Conservation (phyloP, 2,797 vertebrate species). For the Oryzias dopingdopingensis region DNA sequence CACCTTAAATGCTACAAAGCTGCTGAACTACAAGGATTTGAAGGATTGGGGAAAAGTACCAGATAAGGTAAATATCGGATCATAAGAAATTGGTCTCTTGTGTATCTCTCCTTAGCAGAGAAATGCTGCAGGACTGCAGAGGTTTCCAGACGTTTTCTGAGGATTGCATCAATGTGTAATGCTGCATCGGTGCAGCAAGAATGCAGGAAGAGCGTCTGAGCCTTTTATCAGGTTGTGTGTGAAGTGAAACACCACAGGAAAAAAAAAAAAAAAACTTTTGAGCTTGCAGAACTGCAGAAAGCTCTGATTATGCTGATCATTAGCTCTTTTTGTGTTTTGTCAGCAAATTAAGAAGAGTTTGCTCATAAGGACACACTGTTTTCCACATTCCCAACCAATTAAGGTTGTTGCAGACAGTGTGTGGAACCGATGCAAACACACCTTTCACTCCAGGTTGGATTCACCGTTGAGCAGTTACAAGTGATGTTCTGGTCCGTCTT, state of each 20-base stretch:
- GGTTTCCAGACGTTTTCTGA: constrained; percentile 18
- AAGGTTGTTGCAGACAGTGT: neutral
- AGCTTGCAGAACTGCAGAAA: constrained; percentile 16
- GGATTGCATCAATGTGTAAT: constrained; percentile 36
- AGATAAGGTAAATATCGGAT: neutral
- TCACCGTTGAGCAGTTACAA: neutral
- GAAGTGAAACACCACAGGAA: neutral
- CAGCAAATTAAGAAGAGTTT: constrained; percentile 32
- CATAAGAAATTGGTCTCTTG: neutral
- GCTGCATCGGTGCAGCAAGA: constrained; percentile 26
- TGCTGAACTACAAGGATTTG: too few relatives aligned
- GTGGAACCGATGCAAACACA: constrained; percentile 20
- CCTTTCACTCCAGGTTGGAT: constrained; percentile 11
- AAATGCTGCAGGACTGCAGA: constrained; percentile 23
- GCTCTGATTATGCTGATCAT: constrained; percentile 25
- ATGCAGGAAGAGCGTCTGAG: constrained; percentile 4
- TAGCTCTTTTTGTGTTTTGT: constrained; percentile 25
- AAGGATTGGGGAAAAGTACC: too few relatives aligned
- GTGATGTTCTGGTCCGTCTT: too few relatives aligned
- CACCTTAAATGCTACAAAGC: too few relatives aligned
- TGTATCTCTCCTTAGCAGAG: constrained; percentile 9
- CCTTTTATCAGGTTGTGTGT: constrained; percentile 7
- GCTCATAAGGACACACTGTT: constrained; percentile 9
- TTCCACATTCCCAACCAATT: constrained; percentile 22
- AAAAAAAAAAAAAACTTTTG: constrained; percentile 5